Base-by-base conservation (phyloP, 2,797 vertebrate genomes). In the Percopsis omiscomaycus region DNA sequence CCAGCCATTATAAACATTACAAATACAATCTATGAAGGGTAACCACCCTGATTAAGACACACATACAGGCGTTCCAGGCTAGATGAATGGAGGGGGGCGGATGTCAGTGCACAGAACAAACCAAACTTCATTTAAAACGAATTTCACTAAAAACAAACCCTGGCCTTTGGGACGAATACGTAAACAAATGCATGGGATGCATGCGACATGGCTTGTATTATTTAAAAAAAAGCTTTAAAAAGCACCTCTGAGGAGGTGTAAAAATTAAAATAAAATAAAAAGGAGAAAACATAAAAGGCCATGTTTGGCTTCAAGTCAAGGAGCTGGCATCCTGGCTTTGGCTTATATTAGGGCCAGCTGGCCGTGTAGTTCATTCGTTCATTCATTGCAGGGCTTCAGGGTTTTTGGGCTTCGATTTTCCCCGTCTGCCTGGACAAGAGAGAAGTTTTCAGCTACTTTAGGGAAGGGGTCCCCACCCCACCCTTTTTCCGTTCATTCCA, bases 401-500 rank as follows among this genome's bases (percentile, higher is more conserved):
- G 61, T 59, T 75, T 75, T 66, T 74, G 73, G 63, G 83, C 69
- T 72, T 68, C 68, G 61, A 48, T 3, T 74, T 49, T 46, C 73
- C 62, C 56, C 59, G 60, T 79, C 68, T 84, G 74, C 62, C 60
- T 61, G 68, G 79, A 84, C 67, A 78, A 56, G 48, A 75, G 80
- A 27, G 59, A 64, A 73, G 75, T 29, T 42, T 42, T 42, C 16
- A 5, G 14, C 57, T 6, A 50, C 47, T 4, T 9, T 9, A 9
- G 50, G 50, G 1, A 16, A 10, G 15, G 15, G 50, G 4, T 52
- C n/a, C 46, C 55, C 75, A 55, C 72, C 69, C 70, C 58, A 42
- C 30, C 44, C n/a, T 3, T 49, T 81, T 68, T 69, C 81, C 88
- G 79, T 92, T 88, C 84, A 94, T 87, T 96, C 94, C 84, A 93